Evolutionary conservation across 2,888 invertebrate species (phyloP), one percentile per base, ranked within the genome.

Genomic region (Xestobium rufovillosum): DNA sequence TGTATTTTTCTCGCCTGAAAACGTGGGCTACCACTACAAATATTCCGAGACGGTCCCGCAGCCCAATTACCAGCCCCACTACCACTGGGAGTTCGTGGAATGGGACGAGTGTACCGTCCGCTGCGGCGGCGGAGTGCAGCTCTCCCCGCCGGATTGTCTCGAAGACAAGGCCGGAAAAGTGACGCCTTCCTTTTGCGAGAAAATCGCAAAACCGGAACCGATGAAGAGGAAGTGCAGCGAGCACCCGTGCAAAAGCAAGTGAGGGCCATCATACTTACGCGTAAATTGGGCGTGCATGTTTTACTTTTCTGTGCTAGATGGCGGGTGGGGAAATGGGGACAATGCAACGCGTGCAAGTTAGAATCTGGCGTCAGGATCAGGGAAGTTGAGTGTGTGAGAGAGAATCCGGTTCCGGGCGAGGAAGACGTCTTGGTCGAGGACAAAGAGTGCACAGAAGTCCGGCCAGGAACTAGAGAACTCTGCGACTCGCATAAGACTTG

Each of bases 281-380:
- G 6, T 19, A 19, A 19, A 15, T 15, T n/a, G 6, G 33, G n/a
- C 26, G 17, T 36, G 11, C 25, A n/a, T 15, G 14, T 19, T 8
- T 11, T 28, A 14, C 11, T 34, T 35, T 26, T 23, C 34, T 43
- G 3, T 42, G n/a, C n/a, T n/a, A 77, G 78, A 55, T 79, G 79
- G 78, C 70, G 75, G 56, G 65, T 70, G 3, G 78, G 78, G 4
- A 72, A 72, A 34, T 80, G 78, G 79, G 73, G 76, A 44, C 68
- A 69, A 39, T 80, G 79, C 52, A 70, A 69, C 26, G 73, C 74
- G 1, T 73, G 73, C 45, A 65, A 65, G 48, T 64, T 63, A 34
- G 63, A 65, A 41, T 60, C 66, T 4, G 73, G 72, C 1, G 51
- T 62, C 3, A 57, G 61, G 33, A 57, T 53, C 15, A 59, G 73